Percentiles rank a stretch among this genome's conserved stretches.
phyloP scores from a whole-genome alignment of 2,113 vertebrate species.

The Lathamus discolor region DNA sequence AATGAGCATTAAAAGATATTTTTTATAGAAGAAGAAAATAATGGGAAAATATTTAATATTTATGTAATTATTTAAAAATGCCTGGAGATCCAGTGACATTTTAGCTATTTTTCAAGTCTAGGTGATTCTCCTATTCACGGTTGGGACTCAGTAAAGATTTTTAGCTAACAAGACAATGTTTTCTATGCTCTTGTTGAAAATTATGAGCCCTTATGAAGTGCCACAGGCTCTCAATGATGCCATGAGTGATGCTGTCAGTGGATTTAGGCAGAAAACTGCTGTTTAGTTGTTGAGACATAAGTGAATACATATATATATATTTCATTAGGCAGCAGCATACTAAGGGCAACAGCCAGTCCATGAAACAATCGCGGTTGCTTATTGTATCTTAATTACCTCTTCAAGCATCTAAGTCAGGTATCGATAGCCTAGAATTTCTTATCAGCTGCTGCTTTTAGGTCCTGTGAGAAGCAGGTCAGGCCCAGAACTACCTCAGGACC shows the following conservation, averaged over 20 bases:
- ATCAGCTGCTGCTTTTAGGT: background rate
- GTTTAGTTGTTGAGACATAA: background rate
- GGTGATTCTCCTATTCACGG: background rate
- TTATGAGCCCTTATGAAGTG: background rate
- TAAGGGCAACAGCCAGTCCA: background rate
- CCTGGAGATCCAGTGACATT: background rate
- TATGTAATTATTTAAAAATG: background rate
- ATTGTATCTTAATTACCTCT: background rate
- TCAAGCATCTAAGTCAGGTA: background rate
- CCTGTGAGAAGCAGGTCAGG: background rate
- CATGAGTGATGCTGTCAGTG: background rate
- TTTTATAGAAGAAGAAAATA: background rate
- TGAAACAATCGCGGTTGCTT: background rate
- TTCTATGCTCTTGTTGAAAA: background rate
- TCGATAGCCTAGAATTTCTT: background rate
- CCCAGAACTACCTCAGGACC: background rate
- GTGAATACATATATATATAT: background rate
- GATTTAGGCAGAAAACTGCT: background rate
- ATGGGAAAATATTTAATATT: background rate
- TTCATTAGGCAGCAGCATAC: background rate
- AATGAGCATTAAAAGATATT: background rate
- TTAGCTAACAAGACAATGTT: background rate
- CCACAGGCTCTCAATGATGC: background rate
- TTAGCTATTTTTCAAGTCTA: background rate
- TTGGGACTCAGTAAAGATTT: background rate